Evolutionary conservation across 2,888 invertebrate species (phyloP), one percentile per base, ranked within the genome.

Genomic region (Macrophya alboannulata): DNA sequence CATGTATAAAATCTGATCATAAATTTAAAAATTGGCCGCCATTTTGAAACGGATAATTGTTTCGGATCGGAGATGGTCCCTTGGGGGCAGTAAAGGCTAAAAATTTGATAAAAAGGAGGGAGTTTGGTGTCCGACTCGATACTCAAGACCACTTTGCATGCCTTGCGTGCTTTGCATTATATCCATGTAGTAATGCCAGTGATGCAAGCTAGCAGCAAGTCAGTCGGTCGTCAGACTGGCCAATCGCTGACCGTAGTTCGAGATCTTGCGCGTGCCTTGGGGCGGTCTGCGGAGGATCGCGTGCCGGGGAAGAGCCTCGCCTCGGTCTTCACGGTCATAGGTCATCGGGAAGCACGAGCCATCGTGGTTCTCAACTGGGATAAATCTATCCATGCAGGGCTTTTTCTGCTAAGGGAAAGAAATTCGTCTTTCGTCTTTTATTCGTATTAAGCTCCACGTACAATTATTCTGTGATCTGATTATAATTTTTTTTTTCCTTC

Each of bases 321-420:
- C 90, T 90, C 88, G 88, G 89, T 91, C 90, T 90, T 92, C 89
- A 91, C 90, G 93, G 93, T 93, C 93, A 93, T 91, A 93, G 93
- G 93, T 93, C 93, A 91, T 89, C 89, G 88, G 90, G 90, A 91
- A 92, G 92, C 93, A 93, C 93, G 93, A 93, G 93, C 92, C 92
- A 92, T 90, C 91, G 85, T 90, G 91, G 92, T 92, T 92, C 92
- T 92, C 91, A 92, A 91, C 91, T 89, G 62, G 43, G 55, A 37
- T 17, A 1, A 37, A 68, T 68, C 12, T 37, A 17, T 1, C 0
- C 40, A n/a, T 6, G 12, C 1, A 37, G 40, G 8, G 9, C 10
- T 10, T 62, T 62, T 62, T 25, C 6, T 62, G 3, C 10, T 3
- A 12, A 4, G 21, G 25, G 21, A 9, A 25, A 25, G 62, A 62